These are phyloP conservation scores for Scolopax mira DNA, from an alignment of 2,113 vertebrate species.

Conservation along the genomic window DNA sequence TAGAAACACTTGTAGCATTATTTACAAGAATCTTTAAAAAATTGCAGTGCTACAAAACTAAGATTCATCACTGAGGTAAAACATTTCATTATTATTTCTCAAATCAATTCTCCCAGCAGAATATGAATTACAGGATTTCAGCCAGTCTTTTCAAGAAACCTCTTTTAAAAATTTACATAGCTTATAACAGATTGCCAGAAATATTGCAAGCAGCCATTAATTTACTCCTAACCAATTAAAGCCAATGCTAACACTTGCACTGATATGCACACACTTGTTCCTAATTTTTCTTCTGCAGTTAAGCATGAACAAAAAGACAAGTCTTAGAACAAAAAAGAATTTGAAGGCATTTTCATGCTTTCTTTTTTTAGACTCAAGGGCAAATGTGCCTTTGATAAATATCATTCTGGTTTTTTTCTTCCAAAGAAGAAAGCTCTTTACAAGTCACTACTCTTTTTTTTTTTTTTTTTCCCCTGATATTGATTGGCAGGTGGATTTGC, in stretches of 20 bases:
- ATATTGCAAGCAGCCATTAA: constrained; percentile 74
- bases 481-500: constrained; percentile 22
- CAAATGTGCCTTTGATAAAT: constrained; percentile 42
- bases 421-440: background rate
- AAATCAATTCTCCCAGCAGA: constrained; percentile 68
- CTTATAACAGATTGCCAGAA: constrained; percentile 75
- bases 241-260: constrained; percentile 67
- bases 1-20: constrained; percentile 62
- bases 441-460: background rate
- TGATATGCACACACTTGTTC: constrained; percentile 64
- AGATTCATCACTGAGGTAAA: constrained; percentile 67
- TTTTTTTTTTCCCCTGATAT: background rate
- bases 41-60: constrained; percentile 52
- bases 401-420: background rate
- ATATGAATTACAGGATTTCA: constrained; percentile 75
- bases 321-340: constrained; percentile 44
- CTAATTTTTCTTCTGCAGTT: constrained; percentile 72
- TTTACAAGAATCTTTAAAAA: constrained; percentile 62
- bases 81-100: constrained; percentile 74
- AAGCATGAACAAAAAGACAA: constrained; percentile 52
- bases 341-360: constrained; percentile 19
- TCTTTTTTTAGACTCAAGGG: constrained; percentile 1
- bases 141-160: constrained; percentile 72
- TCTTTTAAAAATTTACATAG: constrained; percentile 75
- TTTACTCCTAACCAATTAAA: constrained; percentile 75